A percentile compares a stretch with the other conserved stretches of the same genome.
These are phyloP conservation scores for Cantharis rufa DNA, from an alignment of 2,888 invertebrate species.

Conservation along the genomic window DNA sequence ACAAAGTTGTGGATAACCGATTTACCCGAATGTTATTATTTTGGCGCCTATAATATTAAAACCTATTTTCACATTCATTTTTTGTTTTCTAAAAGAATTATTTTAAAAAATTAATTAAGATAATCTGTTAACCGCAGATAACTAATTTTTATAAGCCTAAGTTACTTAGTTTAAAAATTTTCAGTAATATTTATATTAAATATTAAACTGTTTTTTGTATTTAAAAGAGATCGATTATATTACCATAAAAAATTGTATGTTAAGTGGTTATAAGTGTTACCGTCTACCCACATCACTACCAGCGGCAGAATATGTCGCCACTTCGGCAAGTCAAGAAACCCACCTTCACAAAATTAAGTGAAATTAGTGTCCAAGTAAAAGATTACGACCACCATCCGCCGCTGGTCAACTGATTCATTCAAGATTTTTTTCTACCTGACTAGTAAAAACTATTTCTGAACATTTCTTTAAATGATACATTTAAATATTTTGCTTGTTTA, in stretches of 20 bases:
- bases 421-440: conserved; percentile 24
- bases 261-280: conserved; percentile 34
- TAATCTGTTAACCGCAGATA: background rate
- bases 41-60: background rate
- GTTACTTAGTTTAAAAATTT: background rate
- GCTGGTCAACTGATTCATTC: conserved; percentile 23
- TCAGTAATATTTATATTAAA: background rate
- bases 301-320: conserved; percentile 28
- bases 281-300: conserved; percentile 31
- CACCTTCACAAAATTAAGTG: conserved; percentile 29
- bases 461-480: background rate
- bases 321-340: conserved; percentile 26
- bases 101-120: background rate
- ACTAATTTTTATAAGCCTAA: background rate
- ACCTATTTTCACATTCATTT: background rate
- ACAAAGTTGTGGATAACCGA: too few species aligned
- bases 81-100: background rate
- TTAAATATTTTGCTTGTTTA: background rate
- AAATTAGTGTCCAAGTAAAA: conserved; percentile 32
- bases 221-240: conserved; percentile 10
- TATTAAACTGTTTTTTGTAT: background rate
- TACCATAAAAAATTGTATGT: conserved; percentile 18
- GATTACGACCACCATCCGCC: conserved; percentile 26
- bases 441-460: background rate
- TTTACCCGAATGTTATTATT: background rate